These are phyloP conservation scores for Andrena dorsata DNA, from an alignment of 2,888 invertebrate genomes.

Conservation along the genomic window DNA sequence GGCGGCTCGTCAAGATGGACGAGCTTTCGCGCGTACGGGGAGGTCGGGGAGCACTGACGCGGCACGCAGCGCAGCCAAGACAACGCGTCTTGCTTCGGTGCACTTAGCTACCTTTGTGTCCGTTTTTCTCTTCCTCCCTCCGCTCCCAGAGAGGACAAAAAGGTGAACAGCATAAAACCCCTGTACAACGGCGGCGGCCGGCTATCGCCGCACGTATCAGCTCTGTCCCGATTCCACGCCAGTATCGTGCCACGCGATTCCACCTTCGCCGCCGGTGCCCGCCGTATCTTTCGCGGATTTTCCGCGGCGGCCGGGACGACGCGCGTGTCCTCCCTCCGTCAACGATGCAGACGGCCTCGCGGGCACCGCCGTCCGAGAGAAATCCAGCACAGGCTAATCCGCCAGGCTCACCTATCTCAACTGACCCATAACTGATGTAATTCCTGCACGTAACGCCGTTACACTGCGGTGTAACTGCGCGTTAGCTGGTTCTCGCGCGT, in stretches of 20 bases:
- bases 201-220: conserved; percentile 56
- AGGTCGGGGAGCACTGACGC: conserved; percentile 22
- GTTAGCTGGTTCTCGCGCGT: not conserved
- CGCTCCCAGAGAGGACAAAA: conserved; percentile 54
- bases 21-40: conserved; percentile 25
- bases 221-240: conserved; percentile 76
- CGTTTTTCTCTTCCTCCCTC: conserved; percentile 58
- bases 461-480: conserved; percentile 62
- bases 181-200: conserved; percentile 34
- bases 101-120: conserved; percentile 77
- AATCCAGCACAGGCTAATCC: conserved; percentile 70
- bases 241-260: conserved; percentile 76
- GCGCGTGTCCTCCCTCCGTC: conserved; percentile 15
- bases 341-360: conserved; percentile 21
- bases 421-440: conserved; percentile 73
- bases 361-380: conserved; percentile 42
- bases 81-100: conserved; percentile 74
- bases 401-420: conserved; percentile 74
- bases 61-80: conserved; percentile 41
- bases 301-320: conserved; percentile 29
- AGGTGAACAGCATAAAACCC: conserved; percentile 62
- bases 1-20: not conserved
- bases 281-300: conserved; percentile 40
- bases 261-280: conserved; percentile 58
- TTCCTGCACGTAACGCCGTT: conserved; percentile 68